Conservation (phyloP, 2,113 vertebrate species). For the Taurulus bubalis region DNA sequence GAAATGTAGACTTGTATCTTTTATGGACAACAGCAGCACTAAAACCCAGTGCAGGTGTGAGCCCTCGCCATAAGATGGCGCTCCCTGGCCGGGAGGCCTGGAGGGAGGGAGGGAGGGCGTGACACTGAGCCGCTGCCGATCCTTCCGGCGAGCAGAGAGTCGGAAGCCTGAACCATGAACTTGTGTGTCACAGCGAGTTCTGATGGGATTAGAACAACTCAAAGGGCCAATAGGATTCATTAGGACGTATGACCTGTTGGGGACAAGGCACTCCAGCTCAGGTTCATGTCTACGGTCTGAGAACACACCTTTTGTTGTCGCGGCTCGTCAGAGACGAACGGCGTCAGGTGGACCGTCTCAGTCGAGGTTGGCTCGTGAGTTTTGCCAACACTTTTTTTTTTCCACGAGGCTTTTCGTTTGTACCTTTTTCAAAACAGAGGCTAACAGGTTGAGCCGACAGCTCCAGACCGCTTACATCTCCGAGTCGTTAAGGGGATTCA, state of each 20-base stretch:
- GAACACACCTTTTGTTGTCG: not conserved
- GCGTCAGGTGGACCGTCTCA: not conserved
- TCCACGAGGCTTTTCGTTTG: not conserved
- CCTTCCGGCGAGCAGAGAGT: slow-evolving; percentile 22
- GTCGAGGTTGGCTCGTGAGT: not conserved
- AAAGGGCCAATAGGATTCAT: slow-evolving; percentile 47
- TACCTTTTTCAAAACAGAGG: not conserved
- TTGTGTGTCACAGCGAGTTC: slow-evolving; percentile 45
- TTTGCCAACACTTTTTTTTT: not conserved
- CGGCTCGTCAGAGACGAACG: not conserved
- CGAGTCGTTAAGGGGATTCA: not conserved
- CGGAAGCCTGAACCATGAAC: slow-evolving; percentile 40
- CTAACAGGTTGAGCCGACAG: not conserved
- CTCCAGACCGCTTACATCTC: not conserved
- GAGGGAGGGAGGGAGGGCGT: not conserved
- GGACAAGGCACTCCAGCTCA: not conserved
- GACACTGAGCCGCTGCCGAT: slow-evolving; percentile 45
- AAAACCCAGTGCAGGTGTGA: not conserved
- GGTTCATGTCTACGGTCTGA: slow-evolving; percentile 17
- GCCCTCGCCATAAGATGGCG: slow-evolving; percentile 60
- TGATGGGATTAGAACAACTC: slow-evolving; percentile 60
- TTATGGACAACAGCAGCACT: not conserved
- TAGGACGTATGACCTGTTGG: not conserved
- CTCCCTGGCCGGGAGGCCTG: slow-evolving; percentile 25
- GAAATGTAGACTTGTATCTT: not conserved